Percentiles rank a stretch among this genome's conserved stretches.
Evolutionary conservation across 2,888 invertebrate genomes (phyloP).

Genomic region (Cheilosia vulpina): DNA sequence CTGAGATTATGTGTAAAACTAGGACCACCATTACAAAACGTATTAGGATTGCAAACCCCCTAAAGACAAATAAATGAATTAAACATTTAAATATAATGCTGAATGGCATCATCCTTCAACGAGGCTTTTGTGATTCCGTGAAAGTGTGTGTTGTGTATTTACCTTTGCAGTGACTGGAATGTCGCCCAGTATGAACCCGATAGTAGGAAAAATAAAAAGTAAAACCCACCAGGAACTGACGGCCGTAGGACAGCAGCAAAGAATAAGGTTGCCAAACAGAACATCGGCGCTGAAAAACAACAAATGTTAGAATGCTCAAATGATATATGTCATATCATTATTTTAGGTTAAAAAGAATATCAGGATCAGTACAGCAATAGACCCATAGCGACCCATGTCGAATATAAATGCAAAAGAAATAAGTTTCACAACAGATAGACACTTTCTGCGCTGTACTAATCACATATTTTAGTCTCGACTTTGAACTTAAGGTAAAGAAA

Average conservation of each 20-base stretch:
- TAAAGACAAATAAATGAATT: constrained; percentile 59
- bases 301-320: background rate
- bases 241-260: constrained; percentile 88
- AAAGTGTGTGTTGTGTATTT: constrained; percentile 51
- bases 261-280: constrained; percentile 81
- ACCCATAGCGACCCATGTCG: no score
- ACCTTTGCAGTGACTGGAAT: constrained; percentile 88
- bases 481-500: no score
- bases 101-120: no score
- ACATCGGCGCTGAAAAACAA: constrained; percentile 80
- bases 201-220: constrained; percentile 93
- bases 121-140: no score
- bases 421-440: no score
- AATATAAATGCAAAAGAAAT: no score
- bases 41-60: constrained; percentile 90
- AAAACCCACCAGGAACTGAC: constrained; percentile 92
- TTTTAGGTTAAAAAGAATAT: no score
- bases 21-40: constrained; percentile 90
- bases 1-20: constrained; percentile 88
- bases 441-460: no score
- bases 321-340: no score
- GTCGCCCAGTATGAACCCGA: constrained; percentile 95
- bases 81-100: no score
- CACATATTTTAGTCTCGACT: no score
- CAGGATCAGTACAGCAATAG: no score